Evolutionary conservation across 1,140 invertebrate genomes (phyloP), one percentile per base, ranked within the genome.

Genomic region (Hermetia illucens): DNA sequence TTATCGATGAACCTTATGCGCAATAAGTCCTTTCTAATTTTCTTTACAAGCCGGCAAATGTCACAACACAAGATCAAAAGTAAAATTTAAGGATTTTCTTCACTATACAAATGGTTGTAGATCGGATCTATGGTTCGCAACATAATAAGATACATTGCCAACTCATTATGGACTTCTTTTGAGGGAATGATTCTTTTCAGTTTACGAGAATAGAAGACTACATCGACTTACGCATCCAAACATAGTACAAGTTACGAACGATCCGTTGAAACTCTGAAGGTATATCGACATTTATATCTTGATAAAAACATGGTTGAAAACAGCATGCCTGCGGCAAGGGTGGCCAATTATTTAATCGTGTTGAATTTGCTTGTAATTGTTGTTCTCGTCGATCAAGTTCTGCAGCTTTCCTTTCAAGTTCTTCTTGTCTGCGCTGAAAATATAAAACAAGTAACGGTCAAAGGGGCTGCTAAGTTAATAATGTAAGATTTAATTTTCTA

Each of bases 241-340:
- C 67, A 59, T 96, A 92, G 64, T 97, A 98, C 31, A 95, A 68
- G 54, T 89, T 77, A 47, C 86, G 78, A 22, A 98, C 93, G 46
- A 95, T 79, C 55, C 83, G 83, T 62, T 98, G 93, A 65, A 98
- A 98, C 61, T 98, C 90, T 34, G 89, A 65, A 15, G 93, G 91
- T 63, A 99, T 98, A 61, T 99, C 96, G n/a, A 98, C 83, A 64
- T 91, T 88, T 45, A 99, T 97, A 62, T 98, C 95, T 70, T 98
- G 94, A 66, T 98, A 98, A 63, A 98, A 98, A 63, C 95, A 99
- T 2, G 95, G 94, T 54, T 95, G 87, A 35, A 96, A 74, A 51
- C 88, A 92, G 47, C 80, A 92, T 46, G 80, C 79, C 21, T 82
- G 75, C 4, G 95, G 94, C 39, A 99, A 58, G 10, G 95, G 95